These are phyloP conservation scores for Pemphredon lugubris DNA, from an alignment of 2,888 invertebrate genomes.

Conservation along the genomic window DNA sequence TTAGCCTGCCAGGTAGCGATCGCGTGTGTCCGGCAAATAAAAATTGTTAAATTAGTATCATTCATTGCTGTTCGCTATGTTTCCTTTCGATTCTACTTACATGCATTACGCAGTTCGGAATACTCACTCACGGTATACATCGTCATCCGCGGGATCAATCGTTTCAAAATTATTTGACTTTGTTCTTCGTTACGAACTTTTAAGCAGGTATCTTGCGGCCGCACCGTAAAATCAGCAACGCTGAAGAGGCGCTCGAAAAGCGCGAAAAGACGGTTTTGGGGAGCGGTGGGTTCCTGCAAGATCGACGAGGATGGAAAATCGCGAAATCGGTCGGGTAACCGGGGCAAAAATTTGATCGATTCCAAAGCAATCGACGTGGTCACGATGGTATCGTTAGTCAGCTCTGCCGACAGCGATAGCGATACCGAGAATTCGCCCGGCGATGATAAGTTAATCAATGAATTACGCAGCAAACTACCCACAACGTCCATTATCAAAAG, in stretches of 20 bases:
- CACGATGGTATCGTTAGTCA: slow-evolving; percentile 87
- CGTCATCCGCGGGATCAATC: too few relatives aligned
- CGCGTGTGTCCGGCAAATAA: too few relatives aligned
- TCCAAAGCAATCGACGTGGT: slow-evolving; percentile 80
- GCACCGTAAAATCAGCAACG: slow-evolving; percentile 73
- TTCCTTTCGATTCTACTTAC: too few relatives aligned
- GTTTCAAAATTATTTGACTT: too few relatives aligned
- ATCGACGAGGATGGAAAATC: slow-evolving; percentile 59
- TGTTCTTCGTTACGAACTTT: not conserved
- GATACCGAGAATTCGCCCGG: slow-evolving; percentile 72
- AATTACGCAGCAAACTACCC: slow-evolving; percentile 76
- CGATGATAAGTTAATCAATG: slow-evolving; percentile 76
- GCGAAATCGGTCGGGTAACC: slow-evolving; percentile 37
- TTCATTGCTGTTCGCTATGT: too few relatives aligned
- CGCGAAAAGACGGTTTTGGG: slow-evolving; percentile 67
- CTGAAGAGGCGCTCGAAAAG: slow-evolving; percentile 73
- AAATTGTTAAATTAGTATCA: too few relatives aligned
- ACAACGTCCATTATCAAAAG: slow-evolving; percentile 78
- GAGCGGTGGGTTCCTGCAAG: slow-evolving; percentile 30
- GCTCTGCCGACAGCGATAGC: slow-evolving; percentile 86
- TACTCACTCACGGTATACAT: too few relatives aligned
- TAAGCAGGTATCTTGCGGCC: slow-evolving; percentile 41
- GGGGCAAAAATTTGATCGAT: slow-evolving; percentile 53
- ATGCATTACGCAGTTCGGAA: too few relatives aligned
- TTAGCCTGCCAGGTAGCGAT: too few relatives aligned